Conservation (phyloP, 2,113 vertebrate species). For the Condylura cristata region DNA sequence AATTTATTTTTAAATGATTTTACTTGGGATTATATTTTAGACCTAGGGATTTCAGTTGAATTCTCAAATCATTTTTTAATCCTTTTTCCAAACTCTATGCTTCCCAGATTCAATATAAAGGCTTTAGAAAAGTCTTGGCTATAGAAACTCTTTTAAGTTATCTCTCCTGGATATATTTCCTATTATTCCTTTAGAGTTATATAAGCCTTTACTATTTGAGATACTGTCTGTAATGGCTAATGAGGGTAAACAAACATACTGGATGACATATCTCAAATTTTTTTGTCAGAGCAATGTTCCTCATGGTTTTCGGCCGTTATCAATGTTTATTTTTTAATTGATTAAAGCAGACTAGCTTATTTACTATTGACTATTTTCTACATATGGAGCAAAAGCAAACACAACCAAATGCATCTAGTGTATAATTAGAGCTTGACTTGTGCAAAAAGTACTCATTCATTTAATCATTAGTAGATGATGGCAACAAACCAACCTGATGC, state of each 20-base stretch:
- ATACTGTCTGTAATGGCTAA: slow-evolving; percentile 15
- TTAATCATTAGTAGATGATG: slow-evolving; percentile 14
- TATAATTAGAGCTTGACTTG: slow-evolving; percentile 34
- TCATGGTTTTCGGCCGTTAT: not conserved
- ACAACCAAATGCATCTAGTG: slow-evolving; percentile 19
- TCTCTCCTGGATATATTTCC: slow-evolving; percentile 28
- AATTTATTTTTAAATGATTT: slow-evolving; percentile 31
- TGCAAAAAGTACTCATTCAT: slow-evolving; percentile 1
- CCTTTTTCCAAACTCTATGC: slow-evolving; percentile 21
- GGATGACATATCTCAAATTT: not conserved
- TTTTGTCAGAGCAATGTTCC: slow-evolving; percentile 4
- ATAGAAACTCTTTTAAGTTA: slow-evolving; percentile 35
- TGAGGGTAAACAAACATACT: not conserved
- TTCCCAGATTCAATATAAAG: slow-evolving; percentile 35
- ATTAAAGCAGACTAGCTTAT: slow-evolving; percentile 46
- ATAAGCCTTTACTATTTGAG: slow-evolving; percentile 22
- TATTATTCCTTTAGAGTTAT: slow-evolving; percentile 30
- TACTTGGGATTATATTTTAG: slow-evolving; percentile 51
- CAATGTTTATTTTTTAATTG: not conserved
- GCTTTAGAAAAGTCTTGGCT: slow-evolving; percentile 22
- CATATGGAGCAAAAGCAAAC: slow-evolving; percentile 9
- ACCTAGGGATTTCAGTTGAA: slow-evolving; percentile 46
- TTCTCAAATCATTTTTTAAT: not conserved
- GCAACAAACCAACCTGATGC: not conserved
- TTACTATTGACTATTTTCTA: slow-evolving; percentile 39